Evolutionary conservation across 2,797 vertebrate genomes (phyloP).

Genomic region (Argyrosomus regius): DNA sequence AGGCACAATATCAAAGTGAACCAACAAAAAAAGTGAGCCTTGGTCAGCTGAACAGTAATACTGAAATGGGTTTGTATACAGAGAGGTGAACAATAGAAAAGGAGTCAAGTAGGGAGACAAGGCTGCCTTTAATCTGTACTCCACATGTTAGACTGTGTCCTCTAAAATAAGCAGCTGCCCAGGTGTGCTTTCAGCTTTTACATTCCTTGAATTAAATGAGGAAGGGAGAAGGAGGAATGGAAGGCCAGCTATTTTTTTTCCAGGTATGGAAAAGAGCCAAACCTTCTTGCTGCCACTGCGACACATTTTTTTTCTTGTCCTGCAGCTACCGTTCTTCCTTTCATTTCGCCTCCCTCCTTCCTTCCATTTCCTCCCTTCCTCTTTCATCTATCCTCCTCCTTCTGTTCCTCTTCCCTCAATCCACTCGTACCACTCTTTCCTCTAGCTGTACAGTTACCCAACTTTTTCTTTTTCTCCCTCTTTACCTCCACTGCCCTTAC

Average conservation of each 20-base stretch:
- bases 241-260: constrained; percentile 21
- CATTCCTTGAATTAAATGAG: constrained; percentile 46
- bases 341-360: constrained; percentile 24
- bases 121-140: constrained; percentile 15
- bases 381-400: constrained; percentile 35
- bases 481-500: neutral
- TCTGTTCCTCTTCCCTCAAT: constrained; percentile 19
- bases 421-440: constrained; percentile 14
- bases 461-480: constrained; percentile 13
- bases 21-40: constrained; percentile 18
- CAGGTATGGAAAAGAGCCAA: constrained; percentile 59
- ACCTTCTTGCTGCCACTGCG: constrained; percentile 39
- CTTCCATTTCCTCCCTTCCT: constrained; percentile 21
- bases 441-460: constrained; percentile 9
- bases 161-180: constrained; percentile 12
- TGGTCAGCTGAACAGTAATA: constrained; percentile 15
- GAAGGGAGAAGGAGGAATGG: constrained; percentile 21
- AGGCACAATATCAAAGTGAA: constrained; percentile 43
- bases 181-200: constrained; percentile 36
- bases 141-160: constrained; percentile 31
- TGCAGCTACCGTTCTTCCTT: constrained; percentile 46
- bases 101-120: constrained; percentile 23
- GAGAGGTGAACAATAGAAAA: constrained; percentile 33
- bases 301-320: constrained; percentile 51
- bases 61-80: constrained; percentile 19